Conservation (phyloP, 2,888 invertebrate species). For the Cosmopolites sordidus region DNA sequence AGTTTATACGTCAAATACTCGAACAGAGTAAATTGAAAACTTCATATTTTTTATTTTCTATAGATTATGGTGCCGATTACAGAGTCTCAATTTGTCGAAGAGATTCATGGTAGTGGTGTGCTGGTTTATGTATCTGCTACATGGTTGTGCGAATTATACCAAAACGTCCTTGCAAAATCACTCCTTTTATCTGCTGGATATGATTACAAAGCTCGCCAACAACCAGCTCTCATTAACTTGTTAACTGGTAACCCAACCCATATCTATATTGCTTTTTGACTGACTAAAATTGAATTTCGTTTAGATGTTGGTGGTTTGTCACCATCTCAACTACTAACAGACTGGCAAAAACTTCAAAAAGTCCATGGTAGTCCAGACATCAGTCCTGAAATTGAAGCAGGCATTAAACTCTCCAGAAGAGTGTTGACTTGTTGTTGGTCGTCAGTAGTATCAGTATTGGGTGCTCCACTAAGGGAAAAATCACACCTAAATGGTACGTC, state of each 20-base stretch:
- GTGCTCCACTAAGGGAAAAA: constrained; percentile 59
- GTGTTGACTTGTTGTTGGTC: constrained; percentile 90
- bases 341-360: constrained; percentile 80
- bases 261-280: not conserved
- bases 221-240: constrained; percentile 67
- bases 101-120: constrained; percentile 88
- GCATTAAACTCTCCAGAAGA: constrained; percentile 69
- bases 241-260: constrained; percentile 58
- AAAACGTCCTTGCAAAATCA: constrained; percentile 73
- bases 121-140: constrained; percentile 88
- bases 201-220: constrained; percentile 54
- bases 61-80: constrained; percentile 55
- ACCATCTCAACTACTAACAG: constrained; percentile 78
- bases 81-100: constrained; percentile 87
- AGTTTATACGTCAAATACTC: too few relatives aligned
- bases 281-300: constrained; percentile 4
- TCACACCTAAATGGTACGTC: constrained; percentile 39
- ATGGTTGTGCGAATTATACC: constrained; percentile 91
- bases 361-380: constrained; percentile 62
- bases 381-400: constrained; percentile 74
- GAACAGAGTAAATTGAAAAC: not conserved
- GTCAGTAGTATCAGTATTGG: constrained; percentile 82
- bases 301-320: constrained; percentile 80
- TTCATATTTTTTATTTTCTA: constrained; percentile 8
- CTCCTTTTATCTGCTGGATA: constrained; percentile 66